These are phyloP conservation scores for Parasteatoda tepidariorum DNA, from an alignment of 1,140 invertebrate genomes.

Conservation along the genomic window DNA sequence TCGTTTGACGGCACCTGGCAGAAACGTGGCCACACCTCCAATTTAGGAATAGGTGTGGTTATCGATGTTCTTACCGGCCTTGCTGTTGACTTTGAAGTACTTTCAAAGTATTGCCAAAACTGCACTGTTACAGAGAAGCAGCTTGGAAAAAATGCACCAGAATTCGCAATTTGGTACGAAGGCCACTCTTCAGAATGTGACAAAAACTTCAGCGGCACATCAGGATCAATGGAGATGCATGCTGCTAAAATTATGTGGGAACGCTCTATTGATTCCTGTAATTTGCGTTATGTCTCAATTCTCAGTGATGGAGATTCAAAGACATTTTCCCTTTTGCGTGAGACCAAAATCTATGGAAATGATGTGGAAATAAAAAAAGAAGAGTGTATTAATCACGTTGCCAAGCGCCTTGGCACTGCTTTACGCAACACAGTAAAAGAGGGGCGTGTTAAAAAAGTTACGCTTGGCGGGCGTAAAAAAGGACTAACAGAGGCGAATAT, in stretches of 20 bases:
- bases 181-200: not conserved
- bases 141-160: not conserved
- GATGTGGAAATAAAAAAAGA: not conserved
- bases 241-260: too few relatives aligned
- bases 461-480: not conserved
- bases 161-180: not conserved
- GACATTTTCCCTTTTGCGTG: too few relatives aligned
- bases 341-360: too few relatives aligned
- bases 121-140: not conserved
- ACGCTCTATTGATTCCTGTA: too few relatives aligned
- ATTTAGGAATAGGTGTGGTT: not conserved
- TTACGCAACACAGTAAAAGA: not conserved
- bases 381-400: slow-evolving; percentile 31
- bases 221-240: too few relatives aligned
- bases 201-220: not conserved
- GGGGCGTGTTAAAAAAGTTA: not conserved
- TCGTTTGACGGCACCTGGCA: not conserved
- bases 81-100: not conserved
- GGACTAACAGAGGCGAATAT: not conserved
- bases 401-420: slow-evolving; percentile 4
- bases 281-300: too few relatives aligned
- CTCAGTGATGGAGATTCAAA: too few relatives aligned
- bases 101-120: not conserved
- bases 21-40: not conserved
- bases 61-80: not conserved